Percentiles rank a stretch among this genome's conserved stretches.
Evolutionary conservation across 1,140 invertebrate genomes (phyloP).

Genomic region (Condylostylus longicornis): DNA sequence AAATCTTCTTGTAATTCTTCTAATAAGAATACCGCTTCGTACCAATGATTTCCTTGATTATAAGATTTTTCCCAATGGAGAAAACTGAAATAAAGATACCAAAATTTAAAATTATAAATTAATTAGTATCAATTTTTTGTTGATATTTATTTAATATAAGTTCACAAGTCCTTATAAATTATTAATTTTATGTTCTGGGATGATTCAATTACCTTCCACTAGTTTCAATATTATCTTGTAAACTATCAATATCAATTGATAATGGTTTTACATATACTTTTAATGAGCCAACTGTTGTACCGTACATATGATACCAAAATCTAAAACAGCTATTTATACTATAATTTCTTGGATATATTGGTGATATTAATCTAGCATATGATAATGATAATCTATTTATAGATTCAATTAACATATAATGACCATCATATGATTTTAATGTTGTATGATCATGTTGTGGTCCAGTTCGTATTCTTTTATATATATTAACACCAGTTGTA

Average conservation of each 20-base stretch:
- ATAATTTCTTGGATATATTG: conserved; percentile 15
- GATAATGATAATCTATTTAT: not conserved
- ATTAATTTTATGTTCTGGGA: no score
- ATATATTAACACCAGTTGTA: conserved; percentile 10
- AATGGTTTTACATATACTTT: conserved; percentile 19
- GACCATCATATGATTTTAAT: conserved; percentile 12
- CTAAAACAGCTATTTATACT: conserved; percentile 23
- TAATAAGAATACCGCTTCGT: conserved; percentile 21
- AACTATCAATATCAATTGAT: conserved; percentile 6
- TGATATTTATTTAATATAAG: conserved; percentile 1
- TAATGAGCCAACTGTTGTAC: conserved; percentile 18
- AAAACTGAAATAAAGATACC: not conserved
- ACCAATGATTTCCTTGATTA: conserved; percentile 17
- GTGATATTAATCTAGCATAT: conserved; percentile 16
- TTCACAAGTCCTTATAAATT: not conserved
- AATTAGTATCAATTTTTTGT: not conserved
- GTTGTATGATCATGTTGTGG: conserved; percentile 25
- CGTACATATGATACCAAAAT: conserved; percentile 28
- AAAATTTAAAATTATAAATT: not conserved
- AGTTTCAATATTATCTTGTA: no score
- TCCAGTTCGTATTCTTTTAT: conserved; percentile 15
- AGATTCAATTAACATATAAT: conserved; percentile 27
- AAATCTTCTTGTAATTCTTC: conserved; percentile 22
- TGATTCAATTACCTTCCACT: no score
- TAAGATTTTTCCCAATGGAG: conserved; percentile 12